Evolutionary conservation across 1,140 invertebrate genomes (phyloP), one percentile per base, ranked within the genome.

Genomic region (Kradibia gibbosae): DNA sequence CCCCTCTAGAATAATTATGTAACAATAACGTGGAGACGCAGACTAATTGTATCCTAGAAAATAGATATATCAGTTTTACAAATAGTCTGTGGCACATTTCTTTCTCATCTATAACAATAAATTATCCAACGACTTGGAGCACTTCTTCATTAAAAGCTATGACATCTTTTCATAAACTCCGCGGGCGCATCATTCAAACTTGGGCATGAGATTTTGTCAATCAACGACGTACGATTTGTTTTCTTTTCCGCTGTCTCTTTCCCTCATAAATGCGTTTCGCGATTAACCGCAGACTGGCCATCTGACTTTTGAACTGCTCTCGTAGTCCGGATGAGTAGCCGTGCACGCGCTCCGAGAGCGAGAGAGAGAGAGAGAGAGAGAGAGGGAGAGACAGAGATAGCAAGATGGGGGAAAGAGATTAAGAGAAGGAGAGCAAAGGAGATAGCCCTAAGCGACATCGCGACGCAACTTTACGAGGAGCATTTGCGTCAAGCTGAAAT

Each of bases 401-500:
- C 7, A 13, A 13, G 20, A 20, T 3, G 42, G 28, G 75, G 17
- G 28, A 28, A 4, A 31, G 34, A 20, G 67, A 53, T 25, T 25
- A 20, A 15, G 65, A 36, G 65, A 34, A 84, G 42, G 83, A 83
- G 82, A 80, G 83, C 77, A 81, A 77, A 60, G 67, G 83, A 87
- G 86, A 87, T 86, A 84, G 79, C 76, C 83, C 85, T 86, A 80
- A 86, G 87, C 85, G 87, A 88, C 85, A 88, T 87, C 86, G 86
- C 85, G 86, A 86, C 86, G 79, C 86, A 84, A 87, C 82, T 89
- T 89, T 88, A 89, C 87, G 88, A 87, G 84, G 80, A 77, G 83
- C 86, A 89, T 88, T 88, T 87, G 83, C 85, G 85, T 86, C 86
- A 84, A 82, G 80, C 82, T 85, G 84, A 88, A 89, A 89, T 89